Percentiles rank a stretch among this genome's conserved stretches.
These are phyloP conservation scores for Haliclona indistincta DNA, from an alignment of 37 sponge, comb jelly and placozoan species.

Conservation along the genomic window DNA sequence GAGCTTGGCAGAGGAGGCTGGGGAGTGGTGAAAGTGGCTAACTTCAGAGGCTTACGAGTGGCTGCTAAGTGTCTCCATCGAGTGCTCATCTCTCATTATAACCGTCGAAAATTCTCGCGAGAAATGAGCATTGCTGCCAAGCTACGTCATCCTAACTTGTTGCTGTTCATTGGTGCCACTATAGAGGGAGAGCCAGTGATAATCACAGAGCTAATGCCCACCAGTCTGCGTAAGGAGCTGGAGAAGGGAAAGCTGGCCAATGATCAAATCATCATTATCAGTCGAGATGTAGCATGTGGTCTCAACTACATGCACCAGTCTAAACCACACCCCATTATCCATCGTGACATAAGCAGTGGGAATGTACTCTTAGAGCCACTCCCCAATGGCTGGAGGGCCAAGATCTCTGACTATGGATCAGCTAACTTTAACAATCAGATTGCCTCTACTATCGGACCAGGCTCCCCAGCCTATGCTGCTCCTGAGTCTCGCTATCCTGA, in stretches of 20 bases:
- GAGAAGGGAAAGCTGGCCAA: slow-evolving; percentile 30
- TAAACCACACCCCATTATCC: slow-evolving; percentile 72
- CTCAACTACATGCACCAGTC: slow-evolving; percentile 70
- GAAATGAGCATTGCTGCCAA: slow-evolving; percentile 65
- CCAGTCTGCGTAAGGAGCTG: slow-evolving; percentile 54
- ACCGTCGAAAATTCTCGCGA: slow-evolving; percentile 35
- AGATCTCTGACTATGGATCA: slow-evolving; percentile 77
- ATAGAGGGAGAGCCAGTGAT: slow-evolving; percentile 40
- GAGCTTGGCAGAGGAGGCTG: slow-evolving; percentile 73
- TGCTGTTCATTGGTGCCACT: slow-evolving; percentile 70
- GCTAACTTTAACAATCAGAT: slow-evolving; percentile 46
- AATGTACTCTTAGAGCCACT: slow-evolving; percentile 59
- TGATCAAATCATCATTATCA: slow-evolving; percentile 39
- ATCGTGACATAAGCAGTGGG: slow-evolving; percentile 78
- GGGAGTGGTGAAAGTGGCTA: slow-evolving; percentile 44
- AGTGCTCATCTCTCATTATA: slow-evolving; percentile 37
- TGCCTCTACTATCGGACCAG: slow-evolving; percentile 14
- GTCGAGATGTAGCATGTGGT: slow-evolving; percentile 50
- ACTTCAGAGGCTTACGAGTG: slow-evolving; percentile 52
- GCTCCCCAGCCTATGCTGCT: slow-evolving; percentile 52
- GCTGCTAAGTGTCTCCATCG: slow-evolving; percentile 71
- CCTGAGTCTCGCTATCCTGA: slow-evolving; percentile 30
- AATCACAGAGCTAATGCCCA: slow-evolving; percentile 73
- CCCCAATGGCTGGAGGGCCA: slow-evolving; percentile 52
- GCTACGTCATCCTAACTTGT: slow-evolving; percentile 68